phyloP scores from a whole-genome alignment of 2,888 invertebrate species.

The Diploptera punctata region DNA sequence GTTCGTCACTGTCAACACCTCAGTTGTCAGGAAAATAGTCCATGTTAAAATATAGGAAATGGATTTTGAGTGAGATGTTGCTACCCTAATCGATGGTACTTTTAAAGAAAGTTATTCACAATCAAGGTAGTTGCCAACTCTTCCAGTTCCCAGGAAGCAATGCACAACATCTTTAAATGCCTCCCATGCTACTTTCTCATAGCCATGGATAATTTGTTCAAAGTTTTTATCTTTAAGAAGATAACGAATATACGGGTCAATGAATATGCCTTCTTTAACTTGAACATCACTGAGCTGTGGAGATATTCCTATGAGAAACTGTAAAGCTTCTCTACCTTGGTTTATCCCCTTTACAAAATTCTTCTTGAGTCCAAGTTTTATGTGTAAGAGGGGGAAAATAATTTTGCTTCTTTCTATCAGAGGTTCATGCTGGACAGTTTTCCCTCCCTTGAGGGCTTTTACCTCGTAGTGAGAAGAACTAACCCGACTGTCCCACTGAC shows the following conservation, averaged over 20 bases:
- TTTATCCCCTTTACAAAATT: slow-evolving; percentile 7
- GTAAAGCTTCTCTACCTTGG: background rate
- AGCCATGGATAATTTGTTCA: background rate
- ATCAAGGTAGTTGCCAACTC: background rate
- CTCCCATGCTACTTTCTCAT: slow-evolving; percentile 9
- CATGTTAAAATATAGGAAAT: too few relatives aligned
- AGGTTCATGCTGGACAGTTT: background rate
- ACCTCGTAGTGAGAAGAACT: slow-evolving; percentile 1
- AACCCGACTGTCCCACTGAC: slow-evolving; percentile 15
- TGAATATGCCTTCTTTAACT: slow-evolving; percentile 11
- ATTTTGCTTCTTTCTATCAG: background rate
- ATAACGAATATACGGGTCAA: background rate
- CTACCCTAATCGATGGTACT: background rate
- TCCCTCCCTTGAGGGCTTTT: slow-evolving; percentile 8
- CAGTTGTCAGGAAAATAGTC: background rate
- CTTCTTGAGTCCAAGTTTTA: background rate
- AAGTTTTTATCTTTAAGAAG: slow-evolving; percentile 6
- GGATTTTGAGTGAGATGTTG: background rate
- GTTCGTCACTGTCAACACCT: too few relatives aligned
- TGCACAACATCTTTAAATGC: background rate
- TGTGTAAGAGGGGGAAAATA: background rate
- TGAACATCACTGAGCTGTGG: slow-evolving; percentile 7
- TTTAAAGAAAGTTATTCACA: background rate
- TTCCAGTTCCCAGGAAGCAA: background rate
- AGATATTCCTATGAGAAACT: background rate